Evolutionary conservation across 2,797 vertebrate genomes (phyloP).

Genomic region (Lycodopsis pacificus): DNA sequence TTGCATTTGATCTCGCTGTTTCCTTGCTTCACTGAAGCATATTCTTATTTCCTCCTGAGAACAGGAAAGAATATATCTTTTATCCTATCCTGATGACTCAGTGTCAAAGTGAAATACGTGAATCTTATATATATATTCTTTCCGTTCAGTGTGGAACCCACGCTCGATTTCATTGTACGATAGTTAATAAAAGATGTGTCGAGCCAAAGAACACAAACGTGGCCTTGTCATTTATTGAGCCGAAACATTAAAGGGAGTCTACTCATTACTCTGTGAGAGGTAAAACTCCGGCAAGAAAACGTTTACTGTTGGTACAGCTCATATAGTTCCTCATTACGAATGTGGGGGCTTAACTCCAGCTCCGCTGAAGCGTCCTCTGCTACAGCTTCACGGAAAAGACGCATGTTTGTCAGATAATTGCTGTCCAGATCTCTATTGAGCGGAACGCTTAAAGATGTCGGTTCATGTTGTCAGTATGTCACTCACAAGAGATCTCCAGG

Average conservation of each 20-base stretch:
- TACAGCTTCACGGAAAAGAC: conserved; percentile 1
- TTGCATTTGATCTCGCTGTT: neutral
- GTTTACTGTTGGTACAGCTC: neutral
- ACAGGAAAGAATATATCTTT: neutral
- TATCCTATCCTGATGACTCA: conserved; percentile 28
- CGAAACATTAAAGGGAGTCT: neutral
- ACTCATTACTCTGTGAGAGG: neutral
- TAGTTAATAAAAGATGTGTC: neutral
- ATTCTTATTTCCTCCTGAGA: conserved; percentile 16
- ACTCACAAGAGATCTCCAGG: conserved; percentile 14
- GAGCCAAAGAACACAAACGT: neutral
- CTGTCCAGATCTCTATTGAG: neutral
- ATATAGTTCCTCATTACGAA: neutral
- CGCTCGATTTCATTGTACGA: neutral
- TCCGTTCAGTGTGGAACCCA: neutral
- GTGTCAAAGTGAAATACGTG: conserved; percentile 18
- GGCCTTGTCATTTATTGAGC: neutral
- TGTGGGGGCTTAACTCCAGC: neutral
- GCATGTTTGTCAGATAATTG: conserved; percentile 4
- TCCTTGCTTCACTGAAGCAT: conserved; percentile 28
- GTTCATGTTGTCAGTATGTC: conserved; percentile 20
- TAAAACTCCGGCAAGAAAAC: neutral
- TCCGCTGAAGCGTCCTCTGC: neutral
- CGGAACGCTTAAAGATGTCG: conserved; percentile 21
- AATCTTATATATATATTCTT: neutral